These are phyloP conservation scores for Setipinna tenuifilis DNA, from an alignment of 2,797 vertebrate genomes.

Conservation along the genomic window DNA sequence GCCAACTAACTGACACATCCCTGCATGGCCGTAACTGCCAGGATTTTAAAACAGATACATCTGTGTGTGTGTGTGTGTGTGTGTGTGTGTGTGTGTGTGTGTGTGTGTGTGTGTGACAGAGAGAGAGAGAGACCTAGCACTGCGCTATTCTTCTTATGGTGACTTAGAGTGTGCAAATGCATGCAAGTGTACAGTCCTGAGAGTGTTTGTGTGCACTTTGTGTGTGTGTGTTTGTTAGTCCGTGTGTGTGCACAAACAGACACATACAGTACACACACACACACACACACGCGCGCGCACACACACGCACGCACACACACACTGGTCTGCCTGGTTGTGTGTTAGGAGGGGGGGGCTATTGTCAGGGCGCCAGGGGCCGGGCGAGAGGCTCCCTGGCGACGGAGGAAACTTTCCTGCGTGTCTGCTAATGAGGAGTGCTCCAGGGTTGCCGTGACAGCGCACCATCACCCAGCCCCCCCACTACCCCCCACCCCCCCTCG, in stretches of 20 bases:
- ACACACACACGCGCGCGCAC: too few relatives aligned
- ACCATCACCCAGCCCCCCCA: too few relatives aligned
- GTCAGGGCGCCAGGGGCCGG: background rate
- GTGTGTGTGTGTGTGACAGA: background rate
- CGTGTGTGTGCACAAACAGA: too few relatives aligned
- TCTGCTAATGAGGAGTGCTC: background rate
- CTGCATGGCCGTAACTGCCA: background rate
- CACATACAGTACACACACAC: too few relatives aligned
- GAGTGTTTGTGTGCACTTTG: too few relatives aligned
- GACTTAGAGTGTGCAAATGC: too few relatives aligned
- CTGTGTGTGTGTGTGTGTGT: conserved; percentile 14
- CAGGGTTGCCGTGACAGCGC: conserved; percentile 1
- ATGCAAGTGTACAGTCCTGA: too few relatives aligned
- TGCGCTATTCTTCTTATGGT: too few relatives aligned
- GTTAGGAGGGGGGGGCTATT: background rate
- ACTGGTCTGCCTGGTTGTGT: background rate
- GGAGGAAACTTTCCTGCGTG: background rate
- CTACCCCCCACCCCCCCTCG: background rate
- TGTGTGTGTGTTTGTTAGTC: too few relatives aligned
- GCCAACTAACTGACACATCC: background rate
- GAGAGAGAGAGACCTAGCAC: too few relatives aligned
- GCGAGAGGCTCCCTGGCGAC: background rate
- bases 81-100: background rate
- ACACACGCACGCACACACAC: too few relatives aligned
- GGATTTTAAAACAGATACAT: background rate